Base-by-base conservation (phyloP, 2,888 invertebrate species). In the Iphiclides podalirius region DNA sequence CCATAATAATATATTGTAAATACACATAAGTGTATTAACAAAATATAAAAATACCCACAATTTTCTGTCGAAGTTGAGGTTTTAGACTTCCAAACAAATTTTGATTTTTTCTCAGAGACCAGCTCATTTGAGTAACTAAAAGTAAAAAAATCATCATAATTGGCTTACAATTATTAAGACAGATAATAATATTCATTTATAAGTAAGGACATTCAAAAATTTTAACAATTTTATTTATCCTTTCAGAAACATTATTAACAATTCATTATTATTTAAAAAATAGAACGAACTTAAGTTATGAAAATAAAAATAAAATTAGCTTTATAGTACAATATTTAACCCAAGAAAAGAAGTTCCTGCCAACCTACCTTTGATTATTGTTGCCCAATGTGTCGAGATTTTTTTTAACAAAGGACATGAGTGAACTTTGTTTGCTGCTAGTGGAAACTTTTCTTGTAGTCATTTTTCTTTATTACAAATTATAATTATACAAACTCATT, bases 61-160 rank as follows among this genome's bases (percentile, higher is more conserved):
- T 66, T 43, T 16, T 57, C 46, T 2, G 63, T 52, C 23, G 53
- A 9, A 11, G 37, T 11, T 28, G 28, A 34, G 8, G 35, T 31
- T 37, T 46, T 77, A 1, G 78, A 75, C 63, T 79, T 81, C 60
- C 74, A 80, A 4, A 79, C 76, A 67, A 81, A 82, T 60, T 75
- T 80, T 1, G 74, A 69, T 57, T 73, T 80, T 52, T 76, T 80
- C 44, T 74, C 78, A 8, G 65, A 56, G 38, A 33, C 53, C 54
- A 55, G 59, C 52, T 70, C 72, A 49, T 59, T 64, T 13, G 44
- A 54, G n/a, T 46, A 54, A 52, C 79, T 79, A 60, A 6, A 64
- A 66, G 16, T 6, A 35, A 41, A n/a, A 49, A 46, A 47, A 13
- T 38, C 15, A 23, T n/a, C n/a, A n/a, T n/a, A n/a, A n/a, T n/a